phyloP scores from a whole-genome alignment of 2,113 vertebrate species.

The Ondatra zibethicus region DNA sequence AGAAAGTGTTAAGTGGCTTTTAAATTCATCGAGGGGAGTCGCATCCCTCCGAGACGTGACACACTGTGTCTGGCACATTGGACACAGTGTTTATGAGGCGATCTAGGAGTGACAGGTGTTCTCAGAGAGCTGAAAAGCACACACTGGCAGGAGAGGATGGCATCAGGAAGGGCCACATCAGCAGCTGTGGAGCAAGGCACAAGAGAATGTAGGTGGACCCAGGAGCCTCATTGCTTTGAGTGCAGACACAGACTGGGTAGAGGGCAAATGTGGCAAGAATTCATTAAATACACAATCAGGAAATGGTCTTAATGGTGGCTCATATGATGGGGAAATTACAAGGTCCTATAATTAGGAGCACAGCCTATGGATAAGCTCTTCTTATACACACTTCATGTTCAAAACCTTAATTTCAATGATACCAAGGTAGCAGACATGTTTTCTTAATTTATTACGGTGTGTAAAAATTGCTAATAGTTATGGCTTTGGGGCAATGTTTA shows the following conservation, averaged over 20 bases:
- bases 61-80: not conserved
- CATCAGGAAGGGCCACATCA: not conserved
- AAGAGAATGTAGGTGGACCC: too few species aligned
- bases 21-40: not conserved
- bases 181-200: not conserved
- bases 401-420: not conserved
- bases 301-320: not conserved
- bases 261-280: not conserved
- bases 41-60: not conserved
- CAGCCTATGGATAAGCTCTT: not conserved
- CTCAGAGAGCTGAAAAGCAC: not conserved
- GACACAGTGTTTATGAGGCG: not conserved
- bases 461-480: not conserved
- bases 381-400: not conserved
- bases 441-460: not conserved
- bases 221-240: not conserved
- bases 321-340: not conserved
- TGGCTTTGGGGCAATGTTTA: not conserved
- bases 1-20: slow-evolving; percentile 24
- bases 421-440: not conserved
- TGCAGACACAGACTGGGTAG: not conserved
- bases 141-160: not conserved
- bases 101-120: not conserved
- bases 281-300: not conserved
- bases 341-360: not conserved